Percentiles rank a stretch among this genome's conserved stretches.
Evolutionary conservation across 2,888 invertebrate genomes (phyloP).

Genomic region (Drosophila mulleri): DNA sequence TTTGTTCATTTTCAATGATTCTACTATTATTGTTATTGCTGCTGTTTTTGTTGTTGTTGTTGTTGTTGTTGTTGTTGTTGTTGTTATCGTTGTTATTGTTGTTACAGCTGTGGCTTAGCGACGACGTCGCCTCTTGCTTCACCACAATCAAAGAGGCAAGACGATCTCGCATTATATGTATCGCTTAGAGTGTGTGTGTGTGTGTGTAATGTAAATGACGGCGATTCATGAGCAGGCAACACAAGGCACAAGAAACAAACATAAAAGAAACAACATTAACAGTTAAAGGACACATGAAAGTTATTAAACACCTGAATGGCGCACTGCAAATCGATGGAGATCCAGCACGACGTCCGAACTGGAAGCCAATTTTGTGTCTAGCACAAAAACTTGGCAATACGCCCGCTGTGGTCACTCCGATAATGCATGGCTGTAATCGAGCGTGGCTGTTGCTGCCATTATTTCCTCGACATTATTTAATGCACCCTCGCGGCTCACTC

Average conservation of each 20-base stretch:
- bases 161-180: constrained; percentile 84
- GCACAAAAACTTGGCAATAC: constrained; percentile 22
- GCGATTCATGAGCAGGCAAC: constrained; percentile 26
- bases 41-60: constrained; percentile 33
- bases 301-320: constrained; percentile 84
- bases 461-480: constrained; percentile 46
- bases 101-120: constrained; percentile 49
- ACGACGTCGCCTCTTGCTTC: constrained; percentile 83
- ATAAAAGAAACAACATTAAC: constrained; percentile 26
- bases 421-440: constrained; percentile 48
- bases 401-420: constrained; percentile 15
- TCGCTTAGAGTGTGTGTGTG: constrained; percentile 7
- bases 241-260: constrained; percentile 38
- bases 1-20: constrained; percentile 29
- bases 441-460: constrained; percentile 20
- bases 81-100: constrained; percentile 45
- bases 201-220: constrained; percentile 2
- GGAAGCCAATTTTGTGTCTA: constrained; percentile 11
- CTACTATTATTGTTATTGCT: constrained; percentile 32
- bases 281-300: constrained; percentile 49
- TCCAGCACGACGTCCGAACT: constrained; percentile 82
- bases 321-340: constrained; percentile 74
- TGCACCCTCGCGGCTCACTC: constrained; percentile 25
- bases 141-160: constrained; percentile 85
- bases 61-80: constrained; percentile 50